A percentile compares a stretch with the other conserved stretches of the same genome.
These are phyloP conservation scores for Tineola bisselliella DNA, from an alignment of 2,888 invertebrate genomes.

Conservation along the genomic window DNA sequence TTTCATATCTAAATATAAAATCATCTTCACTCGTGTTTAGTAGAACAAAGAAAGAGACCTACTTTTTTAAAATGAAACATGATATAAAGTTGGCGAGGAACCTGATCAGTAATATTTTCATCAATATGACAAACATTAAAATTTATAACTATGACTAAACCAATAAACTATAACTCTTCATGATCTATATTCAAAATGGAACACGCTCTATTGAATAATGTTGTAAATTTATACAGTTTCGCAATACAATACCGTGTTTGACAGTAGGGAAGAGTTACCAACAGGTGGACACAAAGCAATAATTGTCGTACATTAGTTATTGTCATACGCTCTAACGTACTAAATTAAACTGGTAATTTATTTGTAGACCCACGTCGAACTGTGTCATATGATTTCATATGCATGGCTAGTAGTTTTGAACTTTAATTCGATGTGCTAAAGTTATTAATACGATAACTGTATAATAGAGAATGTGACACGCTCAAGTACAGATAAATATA, in stretches of 20 bases:
- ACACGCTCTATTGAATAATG: no score
- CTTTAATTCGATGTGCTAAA: neutral
- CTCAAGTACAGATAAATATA: neutral
- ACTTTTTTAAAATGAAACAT: neutral
- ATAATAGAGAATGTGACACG: neutral
- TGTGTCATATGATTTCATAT: neutral
- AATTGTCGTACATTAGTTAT: constrained; percentile 13
- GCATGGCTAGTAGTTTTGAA: neutral
- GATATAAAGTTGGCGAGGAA: neutral
- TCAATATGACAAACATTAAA: neutral
- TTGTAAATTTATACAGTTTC: neutral
- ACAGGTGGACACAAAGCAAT: constrained; percentile 9
- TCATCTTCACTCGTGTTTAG: neutral
- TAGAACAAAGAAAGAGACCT: neutral
- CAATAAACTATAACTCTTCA: no score
- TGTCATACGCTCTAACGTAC: neutral
- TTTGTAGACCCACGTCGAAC: neutral
- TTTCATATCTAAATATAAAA: neutral
- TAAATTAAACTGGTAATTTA: neutral
- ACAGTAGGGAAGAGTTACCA: neutral
- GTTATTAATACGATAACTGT: neutral
- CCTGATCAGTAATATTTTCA: neutral
- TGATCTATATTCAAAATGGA: no score
- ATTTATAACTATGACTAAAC: no score
- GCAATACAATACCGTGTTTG: constrained; percentile 2